Base-by-base conservation (phyloP, 2,888 invertebrate species). In the Poecilobothrus nobilitatus region DNA sequence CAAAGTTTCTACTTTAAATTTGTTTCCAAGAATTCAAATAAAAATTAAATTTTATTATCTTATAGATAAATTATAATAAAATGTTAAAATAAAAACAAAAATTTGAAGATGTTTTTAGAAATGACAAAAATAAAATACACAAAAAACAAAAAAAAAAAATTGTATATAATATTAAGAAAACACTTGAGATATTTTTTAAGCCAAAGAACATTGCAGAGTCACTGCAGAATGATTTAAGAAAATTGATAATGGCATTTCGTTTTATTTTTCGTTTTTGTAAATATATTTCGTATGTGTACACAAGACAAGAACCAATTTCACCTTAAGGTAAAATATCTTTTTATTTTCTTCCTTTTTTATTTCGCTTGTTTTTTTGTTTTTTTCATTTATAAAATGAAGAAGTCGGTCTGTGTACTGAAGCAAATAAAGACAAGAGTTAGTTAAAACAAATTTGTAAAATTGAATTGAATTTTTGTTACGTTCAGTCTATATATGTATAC, bases 211-310 rank as follows among this genome's bases (percentile, higher is more conserved):
- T 63, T 68, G 68, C 68, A 64, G 68, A 68, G 41, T 68, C 64
- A 63, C 64, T 68, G 68, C 68, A 68, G 68, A 68, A 33, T 68
- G 68, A 68, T 68, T 68, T 68, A 68, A 68, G 68, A 64, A 64
- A 68, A 68, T 68, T 68, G 68, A 68, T 68, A 68, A 68, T 68
- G 68, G 64, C 63, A 68, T 68, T 64, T 41, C 37, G 63, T 27
- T 27, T 27, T 27, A 27, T 27, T 27, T 27, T 27, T 27, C 27
- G 27, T 27, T 27, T 27, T 27, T 27, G 2, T 27, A 27, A 27
- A 27, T 27, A 27, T 27, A 27, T 27, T 15, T 41, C 15, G 15
- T 41, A 41, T 41, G 12, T 41, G 41, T 15, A 41, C 41, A 41
- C 9, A 41, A 41, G 41, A 15, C 9, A 9, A 12, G 15, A 2